Conservation (phyloP, 1,140 invertebrate species). For the Drosophila rhopaloa region DNA sequence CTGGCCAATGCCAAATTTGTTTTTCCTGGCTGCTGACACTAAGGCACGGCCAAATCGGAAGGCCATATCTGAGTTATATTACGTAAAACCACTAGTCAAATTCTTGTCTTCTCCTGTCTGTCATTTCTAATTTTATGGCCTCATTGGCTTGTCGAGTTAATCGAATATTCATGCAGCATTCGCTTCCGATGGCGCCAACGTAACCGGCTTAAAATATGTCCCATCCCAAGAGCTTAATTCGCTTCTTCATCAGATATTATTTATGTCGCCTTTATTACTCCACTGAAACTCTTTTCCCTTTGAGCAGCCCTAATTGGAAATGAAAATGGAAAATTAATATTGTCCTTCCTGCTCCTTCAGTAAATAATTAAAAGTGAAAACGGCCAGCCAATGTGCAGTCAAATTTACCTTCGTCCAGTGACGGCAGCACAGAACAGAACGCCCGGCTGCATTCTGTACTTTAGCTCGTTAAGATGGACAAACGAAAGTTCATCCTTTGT, state of each 20-base stretch:
- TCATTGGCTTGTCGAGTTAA: constrained; percentile 24
- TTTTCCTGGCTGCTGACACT: background rate
- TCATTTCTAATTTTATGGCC: constrained; percentile 11
- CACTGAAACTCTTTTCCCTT: constrained; percentile 22
- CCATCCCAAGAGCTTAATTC: constrained; percentile 22
- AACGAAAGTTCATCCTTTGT: constrained; percentile 15
- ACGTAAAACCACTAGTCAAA: constrained; percentile 41
- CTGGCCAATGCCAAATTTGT: constrained; percentile 12
- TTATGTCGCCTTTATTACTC: constrained; percentile 42
- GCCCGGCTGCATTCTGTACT: background rate
- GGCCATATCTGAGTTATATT: constrained; percentile 30
- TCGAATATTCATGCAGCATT: constrained; percentile 31
- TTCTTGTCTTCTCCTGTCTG: background rate
- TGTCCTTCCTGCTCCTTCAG: constrained; percentile 5
- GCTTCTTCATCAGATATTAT: constrained; percentile 40
- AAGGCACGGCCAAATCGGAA: constrained; percentile 11
- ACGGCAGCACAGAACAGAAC: constrained; percentile 1
- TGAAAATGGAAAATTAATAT: constrained; percentile 37
- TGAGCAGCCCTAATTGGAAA: constrained; percentile 24
- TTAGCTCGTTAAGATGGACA: constrained; percentile 12
- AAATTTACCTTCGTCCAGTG: constrained; percentile 21
- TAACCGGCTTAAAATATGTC: constrained; percentile 10
- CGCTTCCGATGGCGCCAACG: constrained; percentile 16
- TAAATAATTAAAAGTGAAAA: constrained; percentile 41
- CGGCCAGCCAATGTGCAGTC: constrained; percentile 4